Percentiles rank a stretch among this genome's conserved stretches.
These are phyloP conservation scores for Napeogenes sylphis DNA, from an alignment of 2,888 invertebrate genomes.

Conservation along the genomic window DNA sequence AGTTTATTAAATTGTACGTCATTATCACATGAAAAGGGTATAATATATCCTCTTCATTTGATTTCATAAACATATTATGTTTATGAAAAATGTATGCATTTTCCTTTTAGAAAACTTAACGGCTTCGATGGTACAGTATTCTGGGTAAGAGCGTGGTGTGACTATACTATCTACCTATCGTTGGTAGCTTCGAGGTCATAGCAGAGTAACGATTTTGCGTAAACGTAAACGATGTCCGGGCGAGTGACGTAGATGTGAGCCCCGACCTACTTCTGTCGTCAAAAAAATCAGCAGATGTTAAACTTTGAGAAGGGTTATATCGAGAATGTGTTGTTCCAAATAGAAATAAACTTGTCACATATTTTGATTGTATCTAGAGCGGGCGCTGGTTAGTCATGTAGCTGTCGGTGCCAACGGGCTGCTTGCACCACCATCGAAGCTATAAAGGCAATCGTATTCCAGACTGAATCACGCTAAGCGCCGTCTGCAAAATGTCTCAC, in stretches of 20 bases:
- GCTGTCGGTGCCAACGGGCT: slow-evolving; percentile 74
- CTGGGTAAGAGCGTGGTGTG: too few relatives aligned
- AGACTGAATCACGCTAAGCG: slow-evolving; percentile 74
- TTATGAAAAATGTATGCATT: too few relatives aligned
- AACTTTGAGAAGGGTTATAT: slow-evolving; percentile 70
- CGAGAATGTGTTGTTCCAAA: slow-evolving; percentile 75
- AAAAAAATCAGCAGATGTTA: slow-evolving; percentile 76
- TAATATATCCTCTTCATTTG: too few relatives aligned
- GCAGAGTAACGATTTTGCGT: slow-evolving; percentile 64
- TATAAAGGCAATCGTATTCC: slow-evolving; percentile 72
- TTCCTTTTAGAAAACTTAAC: too few relatives aligned
- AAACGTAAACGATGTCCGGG: slow-evolving; percentile 59
- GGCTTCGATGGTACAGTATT: too few relatives aligned
- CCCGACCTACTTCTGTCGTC: slow-evolving; percentile 76
- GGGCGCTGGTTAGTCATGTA: slow-evolving; percentile 75
- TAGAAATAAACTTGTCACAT: slow-evolving; percentile 78
- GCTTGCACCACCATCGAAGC: slow-evolving; percentile 55
- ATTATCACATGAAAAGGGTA: too few relatives aligned
- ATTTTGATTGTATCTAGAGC: slow-evolving; percentile 78
- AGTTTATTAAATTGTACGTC: too few relatives aligned
- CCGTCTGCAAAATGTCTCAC: slow-evolving; percentile 78
- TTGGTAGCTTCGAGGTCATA: slow-evolving; percentile 41
- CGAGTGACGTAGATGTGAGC: slow-evolving; percentile 70
- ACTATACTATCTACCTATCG: too few relatives aligned
- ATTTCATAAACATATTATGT: too few relatives aligned